Evolutionary conservation across 2,113 vertebrate genomes (phyloP).

Genomic region (Erythrocercus mccallii): DNA sequence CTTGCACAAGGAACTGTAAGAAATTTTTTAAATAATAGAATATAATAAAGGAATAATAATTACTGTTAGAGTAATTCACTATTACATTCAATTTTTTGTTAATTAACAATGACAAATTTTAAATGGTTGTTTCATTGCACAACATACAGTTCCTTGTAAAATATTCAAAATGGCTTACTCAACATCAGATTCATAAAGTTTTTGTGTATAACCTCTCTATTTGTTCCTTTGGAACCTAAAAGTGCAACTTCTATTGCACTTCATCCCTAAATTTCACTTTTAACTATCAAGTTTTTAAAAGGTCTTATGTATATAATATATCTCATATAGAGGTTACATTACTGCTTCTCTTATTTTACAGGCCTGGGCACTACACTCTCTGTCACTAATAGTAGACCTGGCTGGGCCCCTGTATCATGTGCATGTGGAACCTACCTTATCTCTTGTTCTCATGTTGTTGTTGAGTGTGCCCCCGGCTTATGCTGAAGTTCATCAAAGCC

Average conservation of each 20-base stretch:
- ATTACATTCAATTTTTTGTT: not conserved
- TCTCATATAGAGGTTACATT: not conserved
- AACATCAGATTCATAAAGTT: not conserved
- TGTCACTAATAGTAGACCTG: constrained; percentile 85
- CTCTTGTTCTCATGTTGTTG: constrained; percentile 82
- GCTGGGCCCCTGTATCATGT: constrained; percentile 80
- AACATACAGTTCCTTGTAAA: not conserved
- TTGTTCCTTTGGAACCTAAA: not conserved
- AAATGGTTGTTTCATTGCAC: not conserved
- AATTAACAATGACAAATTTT: not conserved
- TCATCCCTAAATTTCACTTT: not conserved
- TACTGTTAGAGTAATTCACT: not conserved
- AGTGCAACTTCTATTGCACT: not conserved
- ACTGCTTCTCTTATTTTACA: constrained; percentile 49
- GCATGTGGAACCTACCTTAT: constrained; percentile 84
- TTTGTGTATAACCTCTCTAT: not conserved
- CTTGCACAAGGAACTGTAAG: not conserved
- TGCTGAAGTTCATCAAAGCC: constrained; percentile 85
- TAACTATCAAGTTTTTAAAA: not conserved
- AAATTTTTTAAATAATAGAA: not conserved
- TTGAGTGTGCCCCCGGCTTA: constrained; percentile 84
- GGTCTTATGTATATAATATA: not conserved
- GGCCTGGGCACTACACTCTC: constrained; percentile 89
- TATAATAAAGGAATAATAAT: not conserved
- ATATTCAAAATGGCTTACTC: not conserved